Percentiles rank a stretch among this genome's conserved stretches.
These are phyloP conservation scores for Plotosus lineatus DNA, from an alignment of 2,113 vertebrate species.

Conservation along the genomic window DNA sequence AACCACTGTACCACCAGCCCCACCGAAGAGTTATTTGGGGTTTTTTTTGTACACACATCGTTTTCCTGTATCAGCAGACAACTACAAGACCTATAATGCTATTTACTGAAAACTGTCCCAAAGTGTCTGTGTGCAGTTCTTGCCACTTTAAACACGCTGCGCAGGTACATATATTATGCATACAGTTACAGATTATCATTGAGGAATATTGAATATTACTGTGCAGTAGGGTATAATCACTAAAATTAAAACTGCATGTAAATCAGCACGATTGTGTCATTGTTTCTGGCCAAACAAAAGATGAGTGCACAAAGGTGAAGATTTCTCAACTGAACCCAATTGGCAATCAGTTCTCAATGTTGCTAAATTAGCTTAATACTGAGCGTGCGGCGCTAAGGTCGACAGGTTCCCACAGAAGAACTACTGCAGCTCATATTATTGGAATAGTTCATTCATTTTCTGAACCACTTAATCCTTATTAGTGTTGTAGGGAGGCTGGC, in stretches of 20 bases:
- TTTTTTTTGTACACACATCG: background rate
- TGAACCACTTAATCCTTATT: no score
- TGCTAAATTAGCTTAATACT: no score
- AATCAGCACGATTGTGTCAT: background rate
- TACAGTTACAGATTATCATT: background rate
- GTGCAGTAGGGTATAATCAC: no score
- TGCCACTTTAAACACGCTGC: background rate
- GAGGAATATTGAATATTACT: no score
- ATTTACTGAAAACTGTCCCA: background rate
- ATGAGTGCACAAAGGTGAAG: background rate
- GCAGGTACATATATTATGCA: background rate
- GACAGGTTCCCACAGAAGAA: no score
- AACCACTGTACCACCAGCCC: no score
- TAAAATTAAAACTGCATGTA: background rate
- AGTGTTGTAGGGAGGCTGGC: no score
- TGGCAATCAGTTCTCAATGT: background rate
- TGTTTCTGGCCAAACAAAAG: background rate
- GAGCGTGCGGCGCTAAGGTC: no score
- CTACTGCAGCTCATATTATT: no score
- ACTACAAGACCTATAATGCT: background rate
- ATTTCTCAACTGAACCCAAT: no score
- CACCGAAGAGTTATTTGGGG: no score
- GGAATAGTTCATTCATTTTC: no score
- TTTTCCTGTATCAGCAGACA: background rate
- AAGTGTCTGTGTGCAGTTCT: background rate